These are phyloP conservation scores for Xyliphius kryptos DNA, from an alignment of 2,113 vertebrate genomes.

Conservation along the genomic window DNA sequence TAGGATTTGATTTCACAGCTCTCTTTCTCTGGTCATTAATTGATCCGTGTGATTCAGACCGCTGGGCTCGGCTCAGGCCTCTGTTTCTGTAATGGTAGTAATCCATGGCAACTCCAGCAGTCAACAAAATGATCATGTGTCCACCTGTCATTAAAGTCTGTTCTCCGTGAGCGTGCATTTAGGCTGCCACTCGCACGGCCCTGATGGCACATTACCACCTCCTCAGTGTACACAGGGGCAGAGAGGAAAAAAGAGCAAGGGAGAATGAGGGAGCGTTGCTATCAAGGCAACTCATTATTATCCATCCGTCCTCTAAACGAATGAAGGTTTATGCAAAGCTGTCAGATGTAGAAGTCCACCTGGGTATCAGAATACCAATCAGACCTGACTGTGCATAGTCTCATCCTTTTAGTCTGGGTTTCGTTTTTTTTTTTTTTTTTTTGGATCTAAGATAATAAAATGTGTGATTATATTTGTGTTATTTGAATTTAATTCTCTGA, in stretches of 20 bases:
- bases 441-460: too few species aligned
- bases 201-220: not conserved
- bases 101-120: conserved; percentile 6
- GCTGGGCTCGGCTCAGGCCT: not conserved
- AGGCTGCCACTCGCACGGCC: not conserved
- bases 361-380: not conserved
- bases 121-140: conserved; percentile 13
- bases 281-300: conserved; percentile 23
- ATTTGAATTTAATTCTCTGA: not conserved
- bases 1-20: too few species aligned
- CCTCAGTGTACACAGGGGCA: not conserved
- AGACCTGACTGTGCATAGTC: not conserved
- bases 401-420: too few species aligned
- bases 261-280: conserved; percentile 2
- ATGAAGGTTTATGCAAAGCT: not conserved
- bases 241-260: not conserved
- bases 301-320: not conserved
- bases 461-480: not conserved
- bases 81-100: conserved; percentile 4
- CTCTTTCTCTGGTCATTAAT: too few species aligned
- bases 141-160: conserved; percentile 1
- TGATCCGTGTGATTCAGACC: too few species aligned
- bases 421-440: too few species aligned
- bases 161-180: conserved; percentile 1
- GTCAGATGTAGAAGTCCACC: not conserved